Conservation (phyloP, 1,140 invertebrate species). For the Paralvinella palmiformis region DNA sequence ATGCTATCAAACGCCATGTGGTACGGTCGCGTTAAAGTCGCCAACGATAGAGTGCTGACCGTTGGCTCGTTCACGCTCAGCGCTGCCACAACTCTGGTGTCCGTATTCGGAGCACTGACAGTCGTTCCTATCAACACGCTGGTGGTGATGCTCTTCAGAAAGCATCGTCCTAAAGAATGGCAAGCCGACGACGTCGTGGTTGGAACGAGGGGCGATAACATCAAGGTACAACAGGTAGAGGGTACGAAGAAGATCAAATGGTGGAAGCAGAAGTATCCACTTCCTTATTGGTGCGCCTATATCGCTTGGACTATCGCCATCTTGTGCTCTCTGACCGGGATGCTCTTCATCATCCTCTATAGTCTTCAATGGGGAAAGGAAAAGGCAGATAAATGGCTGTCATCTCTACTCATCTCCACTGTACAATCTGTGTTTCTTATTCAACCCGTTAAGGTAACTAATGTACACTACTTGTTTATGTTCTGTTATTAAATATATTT, state of each 20-base stretch:
- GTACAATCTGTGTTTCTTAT: constrained; percentile 31
- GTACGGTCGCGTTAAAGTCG: neutral
- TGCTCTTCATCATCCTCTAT: constrained; percentile 36
- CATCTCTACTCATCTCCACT: constrained; percentile 35
- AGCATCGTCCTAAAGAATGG: constrained; percentile 14
- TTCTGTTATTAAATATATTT: no score
- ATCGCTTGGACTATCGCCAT: constrained; percentile 30
- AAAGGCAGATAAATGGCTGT: constrained; percentile 35
- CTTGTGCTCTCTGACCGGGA: constrained; percentile 20
- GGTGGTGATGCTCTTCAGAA: constrained; percentile 29
- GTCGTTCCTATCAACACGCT: constrained; percentile 19
- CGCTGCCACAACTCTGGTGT: neutral
- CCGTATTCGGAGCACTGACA: neutral
- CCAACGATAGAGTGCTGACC: neutral
- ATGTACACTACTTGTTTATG: no score
- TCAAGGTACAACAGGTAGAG: constrained; percentile 14
- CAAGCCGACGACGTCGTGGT: neutral
- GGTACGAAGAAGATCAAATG: constrained; percentile 6
- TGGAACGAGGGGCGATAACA: constrained; percentile 9
- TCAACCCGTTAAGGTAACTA: constrained; percentile 37
- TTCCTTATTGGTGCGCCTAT: constrained; percentile 28
- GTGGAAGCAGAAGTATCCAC: constrained; percentile 16
- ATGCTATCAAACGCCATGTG: constrained; percentile 27
- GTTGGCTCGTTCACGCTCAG: constrained; percentile 10
- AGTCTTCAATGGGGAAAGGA: constrained; percentile 37